Evolutionary conservation across 2,113 vertebrate species (phyloP).

Genomic region (Collichthys lucidus): DNA sequence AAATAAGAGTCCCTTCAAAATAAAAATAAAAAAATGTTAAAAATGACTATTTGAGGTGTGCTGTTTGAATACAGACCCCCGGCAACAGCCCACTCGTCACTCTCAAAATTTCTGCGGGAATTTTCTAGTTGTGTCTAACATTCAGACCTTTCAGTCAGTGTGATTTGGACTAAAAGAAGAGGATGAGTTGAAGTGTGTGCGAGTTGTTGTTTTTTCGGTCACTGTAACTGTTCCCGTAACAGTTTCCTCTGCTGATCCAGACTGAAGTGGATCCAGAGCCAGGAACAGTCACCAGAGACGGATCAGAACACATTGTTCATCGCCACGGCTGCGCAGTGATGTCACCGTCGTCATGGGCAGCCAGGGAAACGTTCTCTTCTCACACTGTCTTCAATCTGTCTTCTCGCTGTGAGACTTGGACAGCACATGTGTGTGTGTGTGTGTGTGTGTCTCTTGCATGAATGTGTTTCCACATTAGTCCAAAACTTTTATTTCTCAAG

Average conservation of each 20-base stretch:
- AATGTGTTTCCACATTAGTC: not conserved
- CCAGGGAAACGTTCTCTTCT: conserved; percentile 26
- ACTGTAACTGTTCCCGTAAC: not conserved
- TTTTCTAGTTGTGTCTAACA: no score
- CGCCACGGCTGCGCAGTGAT: conserved; percentile 23
- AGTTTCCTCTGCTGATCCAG: conserved; percentile 5
- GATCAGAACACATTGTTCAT: conserved; percentile 47
- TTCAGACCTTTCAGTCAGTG: not conserved
- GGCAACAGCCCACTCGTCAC: no score
- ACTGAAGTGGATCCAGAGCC: conserved; percentile 11
- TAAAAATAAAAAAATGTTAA: no score
- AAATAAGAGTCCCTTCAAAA: no score
- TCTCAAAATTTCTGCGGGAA: no score
- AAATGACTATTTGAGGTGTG: no score
- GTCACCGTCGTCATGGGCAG: conserved; percentile 28
- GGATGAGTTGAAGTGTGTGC: not conserved
- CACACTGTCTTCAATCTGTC: conserved; percentile 65
- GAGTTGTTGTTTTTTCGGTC: not conserved
- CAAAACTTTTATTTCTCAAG: not conserved
- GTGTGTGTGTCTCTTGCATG: not conserved
- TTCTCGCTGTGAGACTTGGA: conserved; percentile 28
- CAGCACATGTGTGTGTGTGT: not conserved
- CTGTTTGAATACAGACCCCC: no score
- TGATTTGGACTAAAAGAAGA: not conserved
- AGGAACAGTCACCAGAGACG: conserved; percentile 26